phyloP scores from a whole-genome alignment of 2,113 vertebrate species.

The Petromus typicus region DNA sequence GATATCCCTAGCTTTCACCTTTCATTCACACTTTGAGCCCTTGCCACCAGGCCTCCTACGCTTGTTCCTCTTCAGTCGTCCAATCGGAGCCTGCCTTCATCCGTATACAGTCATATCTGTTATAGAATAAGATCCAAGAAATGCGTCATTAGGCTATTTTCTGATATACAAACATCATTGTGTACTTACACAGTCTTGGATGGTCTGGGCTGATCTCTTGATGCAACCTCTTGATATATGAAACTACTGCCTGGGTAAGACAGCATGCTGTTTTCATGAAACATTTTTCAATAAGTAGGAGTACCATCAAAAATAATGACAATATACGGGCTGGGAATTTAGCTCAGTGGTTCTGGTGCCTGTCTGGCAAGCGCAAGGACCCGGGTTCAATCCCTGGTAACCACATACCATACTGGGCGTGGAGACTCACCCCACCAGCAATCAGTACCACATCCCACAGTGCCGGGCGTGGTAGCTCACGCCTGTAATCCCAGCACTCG shows the following conservation, averaged over 20 bases:
- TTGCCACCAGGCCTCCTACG: not conserved
- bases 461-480: too few relatives aligned
- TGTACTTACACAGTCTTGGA: too few relatives aligned
- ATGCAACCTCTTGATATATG: not conserved
- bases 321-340: too few relatives aligned
- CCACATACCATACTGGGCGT: too few relatives aligned
- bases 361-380: too few relatives aligned
- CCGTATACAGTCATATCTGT: not conserved
- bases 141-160: not conserved
- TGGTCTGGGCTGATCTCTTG: not conserved
- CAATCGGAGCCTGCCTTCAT: not conserved
- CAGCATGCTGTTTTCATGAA: not conserved
- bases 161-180: not conserved
- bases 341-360: too few relatives aligned
- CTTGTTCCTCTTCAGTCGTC: not conserved
- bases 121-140: not conserved
- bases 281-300: not conserved
- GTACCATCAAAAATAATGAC: not conserved
- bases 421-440: too few relatives aligned
- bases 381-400: too few relatives aligned
- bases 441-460: too few relatives aligned
- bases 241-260: too few relatives aligned
- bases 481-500: too few relatives aligned
- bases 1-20: not conserved
- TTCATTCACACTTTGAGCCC: not conserved